Base-by-base conservation (phyloP, 92 coral and sea anemone species). In the Epizoanthus illoricatus region DNA sequence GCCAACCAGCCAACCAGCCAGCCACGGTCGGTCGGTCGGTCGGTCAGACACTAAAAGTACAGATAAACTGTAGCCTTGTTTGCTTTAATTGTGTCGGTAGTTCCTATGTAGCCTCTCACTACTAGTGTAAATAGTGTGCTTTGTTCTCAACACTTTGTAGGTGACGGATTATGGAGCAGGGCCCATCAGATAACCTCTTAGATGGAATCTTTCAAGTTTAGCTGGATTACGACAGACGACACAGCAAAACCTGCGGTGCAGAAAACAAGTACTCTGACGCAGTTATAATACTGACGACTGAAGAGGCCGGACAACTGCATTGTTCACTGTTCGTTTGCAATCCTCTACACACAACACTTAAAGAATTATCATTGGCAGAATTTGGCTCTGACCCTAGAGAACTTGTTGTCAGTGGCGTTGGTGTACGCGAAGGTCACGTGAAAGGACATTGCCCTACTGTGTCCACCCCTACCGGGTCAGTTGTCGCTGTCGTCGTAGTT, bases 151-250 rank as follows among this genome's bases (percentile, higher is more conserved):
- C 71, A 36, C 56, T 62, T 86, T 43, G 10, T 87, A 92, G 97
- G 87, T 92, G 36, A 91, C 94, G 5, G 97, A 92, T 65, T 92
- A 92, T 64, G 93, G 97, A 19, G 87, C 87, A 9, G 92, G 92
- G 15, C 92, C 88, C 39, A 85, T 87, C 70, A 81, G 92, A 85
- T 89, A 89, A 85, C 64, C 43, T 4, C 81, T 24, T 17, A 5
- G 82, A 6, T 40, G 18, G 24, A 12, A 7, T 45, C 28, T 33
- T 71, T 43, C 13, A 49, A 19, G 59, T 47, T 45, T 3, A 19
- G 39, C 24, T n/a, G 3, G 13, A 17, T 20, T 12, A 24, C 17
- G 15, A 66, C 71, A 24, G 45, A 36, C 18, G 24, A 59, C 65
- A 40, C 59, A 52, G 19, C 68, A 58, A 18, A 28, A 59, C 5